Conservation (phyloP, 2,113 vertebrate genomes). For the Noturus placidus region DNA sequence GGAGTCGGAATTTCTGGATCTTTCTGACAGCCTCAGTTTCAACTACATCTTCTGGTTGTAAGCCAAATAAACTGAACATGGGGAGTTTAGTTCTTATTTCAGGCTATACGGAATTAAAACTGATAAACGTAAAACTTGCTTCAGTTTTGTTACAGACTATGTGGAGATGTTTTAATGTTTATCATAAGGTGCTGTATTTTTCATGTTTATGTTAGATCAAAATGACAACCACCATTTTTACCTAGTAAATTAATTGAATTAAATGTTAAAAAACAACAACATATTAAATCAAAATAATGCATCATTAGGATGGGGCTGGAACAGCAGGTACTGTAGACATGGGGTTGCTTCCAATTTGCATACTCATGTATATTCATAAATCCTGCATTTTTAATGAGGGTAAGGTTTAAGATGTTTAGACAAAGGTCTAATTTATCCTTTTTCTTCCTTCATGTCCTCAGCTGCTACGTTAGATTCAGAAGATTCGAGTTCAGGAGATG, state of each 20-base stretch:
- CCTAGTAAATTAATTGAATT: background rate
- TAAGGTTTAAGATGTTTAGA: background rate
- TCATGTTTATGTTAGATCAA: background rate
- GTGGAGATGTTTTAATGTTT: background rate
- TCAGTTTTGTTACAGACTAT: background rate
- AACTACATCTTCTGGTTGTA: background rate
- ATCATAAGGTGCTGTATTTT: background rate
- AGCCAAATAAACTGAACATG: background rate
- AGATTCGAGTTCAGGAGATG: background rate
- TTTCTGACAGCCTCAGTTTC: background rate
- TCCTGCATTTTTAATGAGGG: background rate
- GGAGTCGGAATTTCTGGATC: background rate
- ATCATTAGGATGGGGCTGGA: background rate
- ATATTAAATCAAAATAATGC: background rate
- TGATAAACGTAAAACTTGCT: background rate
- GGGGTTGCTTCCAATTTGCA: background rate
- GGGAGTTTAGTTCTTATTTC: background rate
- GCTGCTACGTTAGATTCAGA: background rate
- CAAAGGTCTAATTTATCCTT: background rate
- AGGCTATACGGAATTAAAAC: background rate
- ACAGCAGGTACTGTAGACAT: background rate
- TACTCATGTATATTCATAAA: background rate
- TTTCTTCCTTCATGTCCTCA: background rate
- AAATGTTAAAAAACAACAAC: no score
- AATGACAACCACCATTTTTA: background rate